Percentiles rank a stretch among this genome's conserved stretches.
These are phyloP conservation scores for Osmerus eperlanus DNA, from an alignment of 2,113 vertebrate species.

Conservation along the genomic window DNA sequence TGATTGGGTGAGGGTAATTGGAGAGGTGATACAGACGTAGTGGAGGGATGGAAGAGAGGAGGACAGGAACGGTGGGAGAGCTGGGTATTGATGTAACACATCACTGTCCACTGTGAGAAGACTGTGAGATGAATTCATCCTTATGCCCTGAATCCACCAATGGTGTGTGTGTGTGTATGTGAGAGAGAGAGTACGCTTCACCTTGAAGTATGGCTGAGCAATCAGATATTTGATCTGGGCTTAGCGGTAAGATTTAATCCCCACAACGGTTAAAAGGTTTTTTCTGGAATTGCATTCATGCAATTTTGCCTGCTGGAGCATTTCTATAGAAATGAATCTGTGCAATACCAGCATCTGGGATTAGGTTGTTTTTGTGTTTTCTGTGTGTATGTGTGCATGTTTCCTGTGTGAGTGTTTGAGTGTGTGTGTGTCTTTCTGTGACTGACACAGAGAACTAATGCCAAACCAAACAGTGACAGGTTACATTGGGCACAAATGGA, in stretches of 20 bases:
- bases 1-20: no score
- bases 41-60: slow-evolving; percentile 4
- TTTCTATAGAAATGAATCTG: slow-evolving; percentile 69
- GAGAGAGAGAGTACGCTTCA: slow-evolving; percentile 42
- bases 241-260: slow-evolving; percentile 72
- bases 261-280: slow-evolving; percentile 65
- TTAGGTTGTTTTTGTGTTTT: slow-evolving; percentile 56
- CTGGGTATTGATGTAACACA: no score
- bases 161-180: slow-evolving; percentile 19
- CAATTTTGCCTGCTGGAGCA: slow-evolving; percentile 70
- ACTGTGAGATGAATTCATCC: slow-evolving; percentile 49
- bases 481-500: slow-evolving; percentile 46
- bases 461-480: slow-evolving; percentile 47
- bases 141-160: slow-evolving; percentile 13
- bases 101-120: not conserved
- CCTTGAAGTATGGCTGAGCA: slow-evolving; percentile 64
- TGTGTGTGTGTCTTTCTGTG: slow-evolving; percentile 29
- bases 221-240: slow-evolving; percentile 72
- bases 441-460: slow-evolving; percentile 51
- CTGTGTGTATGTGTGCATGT: slow-evolving; percentile 24
- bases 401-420: slow-evolving; percentile 33
- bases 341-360: slow-evolving; percentile 60
- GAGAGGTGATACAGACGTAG: no score
- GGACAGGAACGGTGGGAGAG: slow-evolving; percentile 19
- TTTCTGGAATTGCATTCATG: slow-evolving; percentile 68